Base-by-base conservation (phyloP, 1,140 invertebrate genomes). In the Zaprionus inermis region DNA sequence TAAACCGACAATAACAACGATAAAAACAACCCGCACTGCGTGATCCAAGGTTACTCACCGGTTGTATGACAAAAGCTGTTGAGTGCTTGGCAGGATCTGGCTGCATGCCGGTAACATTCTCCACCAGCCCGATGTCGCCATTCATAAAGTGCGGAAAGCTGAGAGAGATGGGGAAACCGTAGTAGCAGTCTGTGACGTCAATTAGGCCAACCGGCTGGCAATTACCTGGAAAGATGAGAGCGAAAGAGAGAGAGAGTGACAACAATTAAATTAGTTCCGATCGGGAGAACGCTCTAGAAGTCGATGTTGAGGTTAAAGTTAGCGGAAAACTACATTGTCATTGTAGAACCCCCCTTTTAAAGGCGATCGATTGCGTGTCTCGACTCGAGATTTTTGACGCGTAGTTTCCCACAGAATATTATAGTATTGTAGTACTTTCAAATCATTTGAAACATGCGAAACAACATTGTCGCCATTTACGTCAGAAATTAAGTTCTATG, bases 111-210 rank as follows among this genome's bases (percentile, higher is more conserved):
- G 95, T 94, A 0, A 98, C 93, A 38, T 94, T 94, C 44, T 95
- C 93, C 41, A 94, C 86, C 7, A 97, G 93, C 0, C 93, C 90
- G 3, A 95, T 93, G 78, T 97, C 96, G 3, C 95, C 94, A 66
- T 96, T 93, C 82, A 96, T 95, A 92, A 98, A 98, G 92, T 98
- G 97, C 3, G 97, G 97, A 84, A 96, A 97, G n/a, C 97, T 97
- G 0, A 97, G 91, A 1, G 96, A 95, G 41, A 97, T 97, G 0
- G 97, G 97, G 88, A 97, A 97, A 4, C 96, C 96, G 78, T 97
- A 97, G 89, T 97, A 97, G 78, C 96, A 97, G 68, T 96, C 95
- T 0, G 95, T 95, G 11, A 97, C 96, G 78, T 97, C 96, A 5
- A 97, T 94, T 1, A 97, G 81, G 3, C 96, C 96, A 24, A 93